These are phyloP conservation scores for Galagoides demidoff DNA, from an alignment of 2,797 vertebrate species.

Conservation along the genomic window DNA sequence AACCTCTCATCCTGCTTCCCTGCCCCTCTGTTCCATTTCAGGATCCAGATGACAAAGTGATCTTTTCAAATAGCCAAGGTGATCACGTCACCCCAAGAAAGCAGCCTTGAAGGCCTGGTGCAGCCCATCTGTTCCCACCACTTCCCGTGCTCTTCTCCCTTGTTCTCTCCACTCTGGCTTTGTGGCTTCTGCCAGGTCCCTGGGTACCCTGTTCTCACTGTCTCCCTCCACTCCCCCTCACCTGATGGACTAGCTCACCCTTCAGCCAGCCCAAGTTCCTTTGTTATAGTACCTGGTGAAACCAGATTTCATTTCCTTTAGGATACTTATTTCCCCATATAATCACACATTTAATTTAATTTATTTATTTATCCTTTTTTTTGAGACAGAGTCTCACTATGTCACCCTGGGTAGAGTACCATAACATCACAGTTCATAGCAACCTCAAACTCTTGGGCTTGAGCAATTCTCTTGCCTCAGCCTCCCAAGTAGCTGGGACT, in stretches of 20 bases:
- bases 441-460: too few species aligned
- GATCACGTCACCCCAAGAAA: background rate
- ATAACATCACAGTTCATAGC: too few species aligned
- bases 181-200: background rate
- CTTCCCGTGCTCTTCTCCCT: background rate
- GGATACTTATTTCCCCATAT: background rate
- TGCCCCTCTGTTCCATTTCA: background rate
- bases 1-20: background rate
- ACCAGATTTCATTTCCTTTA: background rate
- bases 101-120: background rate
- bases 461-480: too few species aligned
- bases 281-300: background rate
- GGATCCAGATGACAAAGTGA: background rate
- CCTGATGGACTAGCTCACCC: background rate
- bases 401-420: too few species aligned
- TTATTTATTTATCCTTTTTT: too few species aligned
- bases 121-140: background rate
- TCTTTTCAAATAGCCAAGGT: constrained; percentile 7
- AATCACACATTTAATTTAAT: background rate
- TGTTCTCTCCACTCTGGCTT: background rate
- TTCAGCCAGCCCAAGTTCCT: background rate
- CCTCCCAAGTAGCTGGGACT: too few species aligned
- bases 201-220: background rate
- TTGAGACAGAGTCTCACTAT: too few species aligned
- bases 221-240: background rate